These are phyloP conservation scores for Mayetiola destructor DNA, from an alignment of 2,888 invertebrate species.

Conservation along the genomic window DNA sequence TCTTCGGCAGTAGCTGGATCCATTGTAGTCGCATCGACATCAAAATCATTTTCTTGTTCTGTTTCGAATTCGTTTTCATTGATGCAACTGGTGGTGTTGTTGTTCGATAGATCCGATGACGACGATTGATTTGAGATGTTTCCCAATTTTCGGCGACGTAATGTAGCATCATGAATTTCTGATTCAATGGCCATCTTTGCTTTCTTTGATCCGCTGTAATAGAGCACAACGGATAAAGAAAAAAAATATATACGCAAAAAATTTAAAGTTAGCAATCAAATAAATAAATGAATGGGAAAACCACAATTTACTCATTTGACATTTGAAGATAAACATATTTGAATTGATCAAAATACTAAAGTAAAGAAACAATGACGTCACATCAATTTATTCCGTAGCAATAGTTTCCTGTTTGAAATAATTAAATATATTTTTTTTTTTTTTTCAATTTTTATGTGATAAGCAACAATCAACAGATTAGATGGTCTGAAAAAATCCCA, in stretches of 20 bases:
- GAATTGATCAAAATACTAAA: no score
- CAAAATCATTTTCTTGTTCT: slow-evolving; percentile 10
- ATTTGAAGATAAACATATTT: no score
- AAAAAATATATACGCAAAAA: background rate
- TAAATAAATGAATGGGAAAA: no score
- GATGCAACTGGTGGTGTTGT: background rate
- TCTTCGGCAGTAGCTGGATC: background rate
- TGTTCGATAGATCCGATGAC: background rate
- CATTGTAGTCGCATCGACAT: slow-evolving; percentile 12
- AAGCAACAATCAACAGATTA: no score
- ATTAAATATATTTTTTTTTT: no score
- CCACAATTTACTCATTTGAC: no score
- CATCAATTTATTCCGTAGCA: no score
- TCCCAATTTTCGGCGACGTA: background rate
- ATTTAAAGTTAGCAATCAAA: no score
- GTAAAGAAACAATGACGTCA: no score
- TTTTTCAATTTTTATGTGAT: no score
- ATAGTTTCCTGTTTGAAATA: no score
- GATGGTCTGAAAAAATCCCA: no score
- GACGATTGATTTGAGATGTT: slow-evolving; percentile 1
- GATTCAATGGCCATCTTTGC: slow-evolving; percentile 1
- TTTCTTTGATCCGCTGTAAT: background rate
- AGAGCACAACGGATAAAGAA: background rate
- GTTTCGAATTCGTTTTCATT: background rate
- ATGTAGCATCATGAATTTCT: background rate